A percentile compares a stretch with the other conserved stretches of the same genome.
These are phyloP conservation scores for Parasteatoda lunata DNA, from an alignment of 2,888 invertebrate species.

Conservation along the genomic window DNA sequence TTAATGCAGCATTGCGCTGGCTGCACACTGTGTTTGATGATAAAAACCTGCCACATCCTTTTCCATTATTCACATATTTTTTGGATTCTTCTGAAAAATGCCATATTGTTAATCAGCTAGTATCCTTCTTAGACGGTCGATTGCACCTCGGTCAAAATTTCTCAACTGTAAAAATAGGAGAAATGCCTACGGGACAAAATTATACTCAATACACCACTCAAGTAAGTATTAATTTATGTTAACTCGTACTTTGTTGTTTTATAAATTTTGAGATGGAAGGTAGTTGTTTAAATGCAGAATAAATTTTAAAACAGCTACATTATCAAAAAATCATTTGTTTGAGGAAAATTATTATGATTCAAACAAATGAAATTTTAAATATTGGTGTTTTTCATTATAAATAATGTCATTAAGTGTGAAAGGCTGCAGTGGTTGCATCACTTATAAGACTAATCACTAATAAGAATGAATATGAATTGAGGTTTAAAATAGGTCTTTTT, in stretches of 20 bases:
- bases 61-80: conserved; percentile 29
- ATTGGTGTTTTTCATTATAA: no score
- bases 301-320: background rate
- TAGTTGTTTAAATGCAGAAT: background rate
- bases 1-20: background rate
- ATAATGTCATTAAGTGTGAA: no score
- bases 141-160: conserved; percentile 13
- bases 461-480: no score
- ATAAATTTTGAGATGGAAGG: background rate
- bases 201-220: conserved; percentile 13
- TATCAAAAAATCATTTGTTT: no score
- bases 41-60: conserved; percentile 7
- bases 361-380: no score
- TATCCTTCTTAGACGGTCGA: conserved; percentile 26
- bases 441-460: no score
- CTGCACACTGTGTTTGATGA: conserved; percentile 8
- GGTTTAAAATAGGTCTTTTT: no score
- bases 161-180: conserved; percentile 14
- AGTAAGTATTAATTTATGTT: conserved; percentile 13
- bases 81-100: conserved; percentile 16
- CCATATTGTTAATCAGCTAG: conserved; percentile 11
- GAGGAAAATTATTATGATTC: no score
- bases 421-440: no score
- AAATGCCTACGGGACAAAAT: background rate
- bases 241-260: background rate